Percentiles rank a stretch among this genome's conserved stretches.
These are phyloP conservation scores for Puntigrus tetrazona DNA, from an alignment of 2,113 vertebrate genomes.

Conservation along the genomic window DNA sequence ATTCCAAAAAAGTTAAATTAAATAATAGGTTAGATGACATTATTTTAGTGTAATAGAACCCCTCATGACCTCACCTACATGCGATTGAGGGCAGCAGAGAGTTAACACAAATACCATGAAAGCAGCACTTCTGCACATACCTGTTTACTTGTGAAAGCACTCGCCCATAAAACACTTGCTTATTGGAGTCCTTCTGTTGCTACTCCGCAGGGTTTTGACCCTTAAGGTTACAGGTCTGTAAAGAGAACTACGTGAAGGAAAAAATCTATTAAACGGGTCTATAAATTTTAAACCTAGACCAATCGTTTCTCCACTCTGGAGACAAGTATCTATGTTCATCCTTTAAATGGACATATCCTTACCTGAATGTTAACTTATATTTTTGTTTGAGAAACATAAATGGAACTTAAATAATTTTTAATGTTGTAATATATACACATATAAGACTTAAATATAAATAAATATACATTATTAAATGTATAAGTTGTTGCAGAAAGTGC, in stretches of 20 bases:
- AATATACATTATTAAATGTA: no score
- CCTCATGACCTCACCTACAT: not conserved
- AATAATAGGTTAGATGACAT: not conserved
- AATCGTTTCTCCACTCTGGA: not conserved
- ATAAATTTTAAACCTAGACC: not conserved
- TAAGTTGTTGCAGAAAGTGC: not conserved
- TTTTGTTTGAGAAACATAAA: no score
- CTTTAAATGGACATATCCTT: no score
- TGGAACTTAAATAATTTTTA: no score
- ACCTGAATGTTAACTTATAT: no score
- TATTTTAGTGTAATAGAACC: not conserved
- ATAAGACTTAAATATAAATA: no score
- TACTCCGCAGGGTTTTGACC: not conserved
- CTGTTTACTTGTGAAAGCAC: slow-evolving; percentile 37
- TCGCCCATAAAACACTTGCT: slow-evolving; percentile 16
- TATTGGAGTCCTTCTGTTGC: not conserved
- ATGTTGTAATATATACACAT: no score
- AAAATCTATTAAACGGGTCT: not conserved
- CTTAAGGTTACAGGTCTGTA: not conserved
- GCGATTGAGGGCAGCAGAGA: slow-evolving; percentile 30
- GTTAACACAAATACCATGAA: slow-evolving; percentile 16
- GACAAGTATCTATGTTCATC: not conserved
- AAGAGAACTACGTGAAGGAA: not conserved
- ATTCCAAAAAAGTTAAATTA: no score
- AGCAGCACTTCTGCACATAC: slow-evolving; percentile 11